Evolutionary conservation across 2,888 invertebrate genomes (phyloP).

Genomic region (Nymphalis urticae): DNA sequence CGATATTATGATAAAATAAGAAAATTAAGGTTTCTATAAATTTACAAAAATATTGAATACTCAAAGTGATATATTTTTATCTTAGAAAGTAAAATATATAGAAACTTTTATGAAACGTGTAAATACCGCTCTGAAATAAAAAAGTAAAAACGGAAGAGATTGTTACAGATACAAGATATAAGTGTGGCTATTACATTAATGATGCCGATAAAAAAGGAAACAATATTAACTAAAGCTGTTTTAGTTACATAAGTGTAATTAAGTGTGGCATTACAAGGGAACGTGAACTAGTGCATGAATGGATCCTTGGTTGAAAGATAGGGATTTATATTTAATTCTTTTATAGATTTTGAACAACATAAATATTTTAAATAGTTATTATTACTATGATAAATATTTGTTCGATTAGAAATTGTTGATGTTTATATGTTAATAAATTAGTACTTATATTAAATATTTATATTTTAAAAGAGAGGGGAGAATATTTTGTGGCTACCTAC

Average conservation of each 20-base stretch:
- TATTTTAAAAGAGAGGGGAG: too few species aligned
- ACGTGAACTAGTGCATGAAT: constrained; percentile 30
- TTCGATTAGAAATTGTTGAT: too few species aligned
- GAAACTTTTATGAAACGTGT: background rate
- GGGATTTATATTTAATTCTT: background rate
- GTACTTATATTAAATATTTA: too few species aligned
- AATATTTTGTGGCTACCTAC: too few species aligned
- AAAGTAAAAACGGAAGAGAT: constrained; percentile 31
- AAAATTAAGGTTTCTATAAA: too few species aligned
- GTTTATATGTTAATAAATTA: too few species aligned
- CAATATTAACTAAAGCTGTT: constrained; percentile 31
- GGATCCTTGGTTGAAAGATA: constrained; percentile 26
- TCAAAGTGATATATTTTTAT: too few species aligned
- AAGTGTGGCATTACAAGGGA: constrained; percentile 31
- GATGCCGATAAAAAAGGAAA: constrained; percentile 33
- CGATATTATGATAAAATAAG: too few species aligned
- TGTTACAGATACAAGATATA: constrained; percentile 35
- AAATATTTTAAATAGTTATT: too few species aligned
- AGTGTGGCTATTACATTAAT: constrained; percentile 35
- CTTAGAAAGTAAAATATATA: background rate
- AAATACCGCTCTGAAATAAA: constrained; percentile 16
- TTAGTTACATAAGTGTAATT: constrained; percentile 34
- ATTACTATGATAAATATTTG: too few species aligned
- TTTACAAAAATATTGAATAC: too few species aligned
- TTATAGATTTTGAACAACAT: background rate